Evolutionary conservation across 2,888 invertebrate genomes (phyloP).

Genomic region (Dolichopus griseipennis): DNA sequence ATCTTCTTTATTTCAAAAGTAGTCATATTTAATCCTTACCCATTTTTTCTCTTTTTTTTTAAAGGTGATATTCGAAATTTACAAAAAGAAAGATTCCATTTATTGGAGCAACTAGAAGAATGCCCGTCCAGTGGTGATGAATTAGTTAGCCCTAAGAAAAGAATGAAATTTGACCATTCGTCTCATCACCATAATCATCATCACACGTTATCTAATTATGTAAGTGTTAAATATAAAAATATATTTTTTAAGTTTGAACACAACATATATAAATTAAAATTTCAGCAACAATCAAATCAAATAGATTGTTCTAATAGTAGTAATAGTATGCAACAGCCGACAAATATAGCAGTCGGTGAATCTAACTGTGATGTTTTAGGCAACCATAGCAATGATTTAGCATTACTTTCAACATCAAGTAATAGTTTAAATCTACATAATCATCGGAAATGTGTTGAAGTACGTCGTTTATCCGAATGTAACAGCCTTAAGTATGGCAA

Average conservation of each 20-base stretch:
- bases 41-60: slow-evolving; percentile 28
- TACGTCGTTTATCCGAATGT: slow-evolving; percentile 47
- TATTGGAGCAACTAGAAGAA: slow-evolving; percentile 61
- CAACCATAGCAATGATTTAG: slow-evolving; percentile 28
- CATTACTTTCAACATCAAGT: slow-evolving; percentile 26
- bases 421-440: slow-evolving; percentile 18
- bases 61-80: slow-evolving; percentile 55
- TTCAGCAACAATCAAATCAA: slow-evolving; percentile 16
- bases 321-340: slow-evolving; percentile 28
- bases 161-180: slow-evolving; percentile 52
- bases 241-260: no score
- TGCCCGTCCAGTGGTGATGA: slow-evolving; percentile 64
- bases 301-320: slow-evolving; percentile 24
- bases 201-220: slow-evolving; percentile 32
- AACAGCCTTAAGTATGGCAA: slow-evolving; percentile 27
- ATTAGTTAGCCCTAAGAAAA: slow-evolving; percentile 56
- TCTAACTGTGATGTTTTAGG: slow-evolving; percentile 44
- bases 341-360: slow-evolving; percentile 28
- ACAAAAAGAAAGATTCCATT: slow-evolving; percentile 61
- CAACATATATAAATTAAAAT: not conserved
- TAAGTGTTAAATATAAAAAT: slow-evolving; percentile 26
- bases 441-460: slow-evolving; percentile 43
- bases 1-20: not conserved
- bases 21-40: not conserved
- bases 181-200: slow-evolving; percentile 38